These are phyloP conservation scores for Pyrgilauda ruficollis DNA, from an alignment of 2,113 vertebrate species.

Conservation along the genomic window DNA sequence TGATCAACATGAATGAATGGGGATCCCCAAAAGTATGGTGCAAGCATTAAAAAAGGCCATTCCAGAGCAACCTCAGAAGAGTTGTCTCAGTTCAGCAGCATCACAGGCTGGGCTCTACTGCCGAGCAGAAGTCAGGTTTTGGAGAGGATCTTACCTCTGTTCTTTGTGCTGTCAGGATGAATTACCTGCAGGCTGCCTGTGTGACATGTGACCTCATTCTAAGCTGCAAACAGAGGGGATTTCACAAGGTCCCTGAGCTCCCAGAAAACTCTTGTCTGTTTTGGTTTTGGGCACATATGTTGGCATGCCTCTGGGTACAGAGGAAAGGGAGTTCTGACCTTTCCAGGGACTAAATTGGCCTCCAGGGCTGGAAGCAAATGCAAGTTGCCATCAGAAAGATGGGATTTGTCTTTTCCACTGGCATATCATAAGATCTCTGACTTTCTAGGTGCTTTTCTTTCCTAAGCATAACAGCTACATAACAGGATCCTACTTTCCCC, in stretches of 20 bases:
- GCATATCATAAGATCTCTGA: neutral
- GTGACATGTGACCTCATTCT: rapidly evolving
- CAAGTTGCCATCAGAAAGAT: neutral
- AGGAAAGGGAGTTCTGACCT: neutral
- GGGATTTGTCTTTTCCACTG: neutral
- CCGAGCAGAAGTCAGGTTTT: neutral
- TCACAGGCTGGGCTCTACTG: neutral
- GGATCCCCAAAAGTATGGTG: rapidly evolving
- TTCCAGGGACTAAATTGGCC: neutral
- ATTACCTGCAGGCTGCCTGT: neutral
- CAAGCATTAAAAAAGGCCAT: neutral
- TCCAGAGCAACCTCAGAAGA: neutral
- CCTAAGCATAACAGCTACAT: neutral
- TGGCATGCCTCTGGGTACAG: rapidly evolving
- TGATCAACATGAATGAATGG: neutral
- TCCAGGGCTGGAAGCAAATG: neutral
- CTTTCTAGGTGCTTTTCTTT: neutral
- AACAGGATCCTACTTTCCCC: neutral
- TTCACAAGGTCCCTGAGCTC: neutral
- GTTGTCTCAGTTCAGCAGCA: neutral
- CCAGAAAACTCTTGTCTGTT: neutral
- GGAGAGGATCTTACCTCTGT: neutral
- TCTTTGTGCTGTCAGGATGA: neutral
- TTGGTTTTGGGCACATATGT: neutral
- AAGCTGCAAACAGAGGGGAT: rapidly evolving